These are phyloP conservation scores for Phoronis australis DNA, from an alignment of 2,888 invertebrate species.

Conservation along the genomic window DNA sequence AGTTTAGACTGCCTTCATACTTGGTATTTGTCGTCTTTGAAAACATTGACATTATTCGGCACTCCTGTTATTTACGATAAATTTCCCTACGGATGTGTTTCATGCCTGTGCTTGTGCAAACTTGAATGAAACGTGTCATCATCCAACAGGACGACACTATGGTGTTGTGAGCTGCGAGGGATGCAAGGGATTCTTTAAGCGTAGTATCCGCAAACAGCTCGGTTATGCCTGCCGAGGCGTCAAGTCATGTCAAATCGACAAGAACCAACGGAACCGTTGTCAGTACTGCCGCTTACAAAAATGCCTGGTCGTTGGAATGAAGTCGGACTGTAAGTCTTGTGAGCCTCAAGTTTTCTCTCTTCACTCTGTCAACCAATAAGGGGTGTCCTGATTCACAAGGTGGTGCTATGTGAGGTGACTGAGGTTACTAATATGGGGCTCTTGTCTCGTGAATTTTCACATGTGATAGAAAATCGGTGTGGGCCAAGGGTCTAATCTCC, in stretches of 20 bases:
- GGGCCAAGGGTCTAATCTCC: too few species aligned
- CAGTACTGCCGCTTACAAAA: slow-evolving; percentile 98
- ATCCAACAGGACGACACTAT: slow-evolving; percentile 71
- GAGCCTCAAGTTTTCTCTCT: not conserved
- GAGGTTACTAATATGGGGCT: too few species aligned
- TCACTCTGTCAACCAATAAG: too few species aligned
- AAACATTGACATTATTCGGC: too few species aligned
- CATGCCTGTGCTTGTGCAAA: too few species aligned
- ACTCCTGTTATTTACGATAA: too few species aligned
- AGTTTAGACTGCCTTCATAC: too few species aligned
- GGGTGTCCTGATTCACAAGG: too few species aligned
- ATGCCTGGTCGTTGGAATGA: slow-evolving; percentile 95
- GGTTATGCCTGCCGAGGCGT: slow-evolving; percentile 94
- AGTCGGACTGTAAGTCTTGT: slow-evolving; percentile 87
- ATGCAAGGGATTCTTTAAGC: slow-evolving; percentile 97
- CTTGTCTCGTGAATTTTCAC: too few species aligned
- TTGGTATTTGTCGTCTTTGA: too few species aligned
- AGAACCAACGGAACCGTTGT: slow-evolving; percentile 96
- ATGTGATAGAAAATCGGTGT: not conserved
- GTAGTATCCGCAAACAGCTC: slow-evolving; percentile 92
- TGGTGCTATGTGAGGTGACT: too few species aligned
- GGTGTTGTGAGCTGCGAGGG: slow-evolving; percentile 89
- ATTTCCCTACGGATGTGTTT: too few species aligned
- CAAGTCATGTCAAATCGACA: slow-evolving; percentile 96
- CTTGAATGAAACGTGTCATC: not conserved